A percentile compares a stretch with the other conserved stretches of the same genome.
Evolutionary conservation across 2,888 invertebrate genomes (phyloP).

Genomic region (Cantharis rustica): DNA sequence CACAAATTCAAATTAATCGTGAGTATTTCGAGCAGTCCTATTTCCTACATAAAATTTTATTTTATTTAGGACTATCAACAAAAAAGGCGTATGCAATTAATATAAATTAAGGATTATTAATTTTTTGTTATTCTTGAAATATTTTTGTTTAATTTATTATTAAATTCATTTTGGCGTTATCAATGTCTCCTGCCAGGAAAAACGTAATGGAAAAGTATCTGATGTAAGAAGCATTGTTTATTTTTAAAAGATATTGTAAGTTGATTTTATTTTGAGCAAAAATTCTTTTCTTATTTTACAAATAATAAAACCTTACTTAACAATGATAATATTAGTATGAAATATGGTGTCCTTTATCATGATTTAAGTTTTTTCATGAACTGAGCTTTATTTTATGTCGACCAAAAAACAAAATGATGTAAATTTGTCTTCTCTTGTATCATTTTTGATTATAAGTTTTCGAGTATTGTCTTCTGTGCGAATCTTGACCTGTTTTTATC

Average conservation of each 20-base stretch:
- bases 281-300: not conserved
- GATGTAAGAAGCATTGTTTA: not conserved
- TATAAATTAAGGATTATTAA: no score
- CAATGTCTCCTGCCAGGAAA: not conserved
- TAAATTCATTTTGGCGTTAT: not conserved
- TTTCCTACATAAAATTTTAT: no score
- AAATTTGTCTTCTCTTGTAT: not conserved
- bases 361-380: not conserved
- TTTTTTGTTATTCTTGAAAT: no score
- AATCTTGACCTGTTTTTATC: conserved; percentile 9
- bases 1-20: no score
- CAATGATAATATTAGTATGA: not conserved
- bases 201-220: not conserved
- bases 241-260: not conserved
- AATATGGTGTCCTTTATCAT: not conserved
- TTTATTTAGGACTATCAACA: no score
- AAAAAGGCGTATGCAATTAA: no score
- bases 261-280: not conserved
- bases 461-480: conserved; percentile 1
- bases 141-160: not conserved
- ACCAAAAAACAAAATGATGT: not conserved
- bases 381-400: not conserved
- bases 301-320: not conserved
- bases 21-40: no score
- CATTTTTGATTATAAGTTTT: not conserved